Base-by-base conservation (phyloP, 1,140 invertebrate species). In the Calephelis virginiensis region DNA sequence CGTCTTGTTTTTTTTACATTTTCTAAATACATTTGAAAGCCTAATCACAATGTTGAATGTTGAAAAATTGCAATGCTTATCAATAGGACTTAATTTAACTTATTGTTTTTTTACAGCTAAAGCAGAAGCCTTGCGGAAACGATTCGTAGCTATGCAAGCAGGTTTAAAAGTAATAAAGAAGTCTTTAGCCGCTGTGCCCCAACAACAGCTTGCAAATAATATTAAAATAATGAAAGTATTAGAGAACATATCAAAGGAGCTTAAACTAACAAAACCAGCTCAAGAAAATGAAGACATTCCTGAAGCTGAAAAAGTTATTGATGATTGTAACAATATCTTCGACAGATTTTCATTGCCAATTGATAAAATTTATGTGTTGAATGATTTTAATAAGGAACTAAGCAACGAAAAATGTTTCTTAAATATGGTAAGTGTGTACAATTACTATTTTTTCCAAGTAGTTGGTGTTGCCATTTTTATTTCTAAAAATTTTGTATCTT, bases 131-230 rank as follows among this genome's bases (percentile, higher is more conserved):
- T 38, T 59, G 11, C 56, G 56, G 12, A 59, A 59, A 12, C 37
- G 37, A 11, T 59, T 59, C 37, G 17, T 38, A 59, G 56, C 56
- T 5, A 38, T 59, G n/a, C 28, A 59, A 59, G 56, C 56, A n/a
- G 56, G 56, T 11, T 28, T 59, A 13, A 37, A 59, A 59, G 56
- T 59, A 37, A 59, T 59, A 38, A 59, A 59, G n/a, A 11, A n/a
- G 3, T 38, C 56, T 7, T 38, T 59, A 59, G 56, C 56, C 12
- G 28, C 56, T 8, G 56, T 59, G n/a, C 56, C 56, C 4, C 12
- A 38, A 38, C 56, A 59, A 38, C 56, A 59, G 37, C 56, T 59
- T n/a, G 56, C 56, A 37, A 59, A 37, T 59, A 59, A 59, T 59
- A 8, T 37, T n/a, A 59, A 59, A 59, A 59, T 59, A 17, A 59